phyloP scores from a whole-genome alignment of 2,113 vertebrate species.

The Sphyrna mokarran region DNA sequence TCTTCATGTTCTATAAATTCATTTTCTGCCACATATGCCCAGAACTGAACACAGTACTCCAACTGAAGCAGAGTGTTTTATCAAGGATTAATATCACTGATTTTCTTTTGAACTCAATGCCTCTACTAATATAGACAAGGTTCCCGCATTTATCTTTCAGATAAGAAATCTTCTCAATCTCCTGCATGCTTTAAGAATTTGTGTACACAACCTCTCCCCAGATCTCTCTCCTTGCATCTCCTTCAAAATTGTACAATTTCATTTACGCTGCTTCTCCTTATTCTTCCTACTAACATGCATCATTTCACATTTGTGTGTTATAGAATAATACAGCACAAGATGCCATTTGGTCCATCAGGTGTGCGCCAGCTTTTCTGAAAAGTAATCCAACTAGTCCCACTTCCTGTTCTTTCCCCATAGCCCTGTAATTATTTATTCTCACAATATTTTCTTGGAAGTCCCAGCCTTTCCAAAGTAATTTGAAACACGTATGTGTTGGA shows the following conservation, averaged over 20 bases:
- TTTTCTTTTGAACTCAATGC: background rate
- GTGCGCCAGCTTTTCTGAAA: no score
- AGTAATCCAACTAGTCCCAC: no score
- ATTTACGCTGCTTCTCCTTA: background rate
- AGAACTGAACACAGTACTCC: background rate
- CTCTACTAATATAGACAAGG: background rate
- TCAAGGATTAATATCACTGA: background rate
- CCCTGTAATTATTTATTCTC: no score
- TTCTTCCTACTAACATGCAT: background rate
- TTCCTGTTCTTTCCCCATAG: no score
- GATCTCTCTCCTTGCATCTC: background rate
- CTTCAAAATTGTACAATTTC: background rate
- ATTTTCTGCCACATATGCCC: background rate
- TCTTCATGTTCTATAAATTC: background rate
- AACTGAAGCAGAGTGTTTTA: background rate
- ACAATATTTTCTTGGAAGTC: background rate
- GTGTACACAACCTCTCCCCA: background rate
- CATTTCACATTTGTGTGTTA: background rate
- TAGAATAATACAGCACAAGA: no score
- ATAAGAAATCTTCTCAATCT: background rate
- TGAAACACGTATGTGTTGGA: background rate
- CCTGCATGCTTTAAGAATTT: background rate
- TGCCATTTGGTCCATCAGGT: no score
- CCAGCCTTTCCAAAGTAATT: background rate
- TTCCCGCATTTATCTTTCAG: background rate